Evolutionary conservation across 2,888 invertebrate genomes (phyloP).

Genomic region (Ditula angustiorana): DNA sequence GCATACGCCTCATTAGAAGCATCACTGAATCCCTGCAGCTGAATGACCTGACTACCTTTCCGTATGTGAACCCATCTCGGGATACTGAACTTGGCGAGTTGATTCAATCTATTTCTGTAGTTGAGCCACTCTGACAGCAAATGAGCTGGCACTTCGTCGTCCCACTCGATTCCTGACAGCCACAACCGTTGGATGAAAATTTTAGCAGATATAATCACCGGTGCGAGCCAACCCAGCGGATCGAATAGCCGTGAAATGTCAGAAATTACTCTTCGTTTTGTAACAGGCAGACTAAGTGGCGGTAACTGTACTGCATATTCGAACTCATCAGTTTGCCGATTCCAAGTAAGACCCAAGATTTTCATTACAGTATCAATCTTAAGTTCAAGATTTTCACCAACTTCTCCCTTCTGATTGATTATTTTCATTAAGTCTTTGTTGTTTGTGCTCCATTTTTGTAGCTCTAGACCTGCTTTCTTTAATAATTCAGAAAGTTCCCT

Average conservation of each 20-base stretch:
- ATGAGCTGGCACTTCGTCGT: not conserved
- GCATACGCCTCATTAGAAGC: conserved; percentile 11
- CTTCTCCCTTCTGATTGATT: not conserved
- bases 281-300: not conserved
- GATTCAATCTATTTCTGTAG: not conserved
- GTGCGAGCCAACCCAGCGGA: not conserved
- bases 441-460: not conserved
- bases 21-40: conserved; percentile 6
- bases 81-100: not conserved
- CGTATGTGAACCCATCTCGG: not conserved
- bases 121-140: not conserved
- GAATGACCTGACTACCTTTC: not conserved
- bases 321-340: not conserved
- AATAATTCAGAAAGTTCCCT: not conserved
- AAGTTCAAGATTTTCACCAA: not conserved
- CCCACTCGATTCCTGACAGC: not conserved
- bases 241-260: not conserved
- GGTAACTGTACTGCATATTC: not conserved
- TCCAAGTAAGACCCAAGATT: not conserved
- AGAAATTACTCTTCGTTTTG: not conserved
- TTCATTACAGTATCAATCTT: not conserved
- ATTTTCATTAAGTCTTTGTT: not conserved
- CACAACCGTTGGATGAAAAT: not conserved
- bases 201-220: not conserved
- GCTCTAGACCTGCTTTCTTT: not conserved